Percentiles rank a stretch among this genome's conserved stretches.
Evolutionary conservation across 2,888 invertebrate genomes (phyloP).

Genomic region (Glomeris marginata): DNA sequence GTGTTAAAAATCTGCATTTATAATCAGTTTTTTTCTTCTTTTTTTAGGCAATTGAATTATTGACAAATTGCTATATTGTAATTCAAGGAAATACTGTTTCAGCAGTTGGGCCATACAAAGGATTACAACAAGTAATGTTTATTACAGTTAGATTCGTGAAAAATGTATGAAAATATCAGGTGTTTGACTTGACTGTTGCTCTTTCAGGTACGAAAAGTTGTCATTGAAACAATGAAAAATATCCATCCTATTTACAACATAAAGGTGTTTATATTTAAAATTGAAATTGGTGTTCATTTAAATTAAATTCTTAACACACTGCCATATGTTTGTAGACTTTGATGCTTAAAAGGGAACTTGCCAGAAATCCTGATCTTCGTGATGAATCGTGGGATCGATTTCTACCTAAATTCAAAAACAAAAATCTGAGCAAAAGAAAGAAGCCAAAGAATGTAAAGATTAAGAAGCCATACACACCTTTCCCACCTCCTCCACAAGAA

Average conservation of each 20-base stretch:
- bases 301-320: slow-evolving; percentile 4
- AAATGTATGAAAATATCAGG: background rate
- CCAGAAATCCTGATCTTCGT: slow-evolving; percentile 78
- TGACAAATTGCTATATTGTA: slow-evolving; percentile 90
- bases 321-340: slow-evolving; percentile 46
- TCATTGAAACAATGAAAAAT: slow-evolving; percentile 95
- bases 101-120: slow-evolving; percentile 88
- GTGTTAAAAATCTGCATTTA: background rate
- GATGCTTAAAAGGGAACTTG: slow-evolving; percentile 92
- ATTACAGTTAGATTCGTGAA: no score
- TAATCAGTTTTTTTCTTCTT: background rate
- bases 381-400: slow-evolving; percentile 95
- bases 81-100: slow-evolving; percentile 97
- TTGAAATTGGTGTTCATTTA: no score
- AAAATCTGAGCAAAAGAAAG: slow-evolving; percentile 76
- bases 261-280: slow-evolving; percentile 25
- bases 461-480: slow-evolving; percentile 94
- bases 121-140: slow-evolving; percentile 38
- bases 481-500: slow-evolving; percentile 84
- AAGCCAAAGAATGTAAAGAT: slow-evolving; percentile 69
- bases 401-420: slow-evolving; percentile 79
- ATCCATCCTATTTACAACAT: slow-evolving; percentile 98
- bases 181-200: slow-evolving; percentile 4
- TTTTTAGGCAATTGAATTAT: slow-evolving; percentile 60
- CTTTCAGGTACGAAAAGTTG: slow-evolving; percentile 48